Percentiles rank a stretch among this genome's conserved stretches.
Evolutionary conservation across 1,140 invertebrate species (phyloP).

Genomic region (Potamilus streckersoni): DNA sequence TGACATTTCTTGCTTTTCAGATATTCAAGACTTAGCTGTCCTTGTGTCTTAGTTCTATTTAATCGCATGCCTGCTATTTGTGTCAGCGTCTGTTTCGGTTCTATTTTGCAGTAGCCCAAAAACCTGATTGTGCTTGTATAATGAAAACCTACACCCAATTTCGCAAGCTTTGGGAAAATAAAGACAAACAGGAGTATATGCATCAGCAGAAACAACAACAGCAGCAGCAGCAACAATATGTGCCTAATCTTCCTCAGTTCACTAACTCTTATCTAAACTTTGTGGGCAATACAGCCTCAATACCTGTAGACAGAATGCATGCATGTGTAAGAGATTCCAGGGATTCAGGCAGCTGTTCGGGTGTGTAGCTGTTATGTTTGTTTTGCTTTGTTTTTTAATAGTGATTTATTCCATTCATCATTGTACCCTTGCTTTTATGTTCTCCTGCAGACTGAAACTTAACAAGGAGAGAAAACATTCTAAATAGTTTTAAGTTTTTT

Average conservation of each 20-base stretch:
- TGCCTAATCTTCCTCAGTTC: no score
- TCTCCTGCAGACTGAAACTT: no score
- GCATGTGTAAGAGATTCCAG: constrained; percentile 8
- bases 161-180: constrained; percentile 66
- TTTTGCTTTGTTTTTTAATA: background rate
- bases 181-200: constrained; percentile 61
- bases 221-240: constrained; percentile 21
- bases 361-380: constrained; percentile 17
- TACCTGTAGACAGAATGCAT: no score
- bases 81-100: constrained; percentile 20
- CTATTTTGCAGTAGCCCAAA: constrained; percentile 59
- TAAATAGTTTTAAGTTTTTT: no score
- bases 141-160: constrained; percentile 66
- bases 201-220: constrained; percentile 27
- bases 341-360: constrained; percentile 28
- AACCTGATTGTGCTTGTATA: constrained; percentile 66
- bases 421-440: no score
- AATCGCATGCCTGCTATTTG: constrained; percentile 1
- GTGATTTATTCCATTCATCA: no score
- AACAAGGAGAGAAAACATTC: no score
- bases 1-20: background rate
- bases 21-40: background rate
- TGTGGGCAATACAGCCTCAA: no score
- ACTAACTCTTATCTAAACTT: no score
- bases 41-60: no score